Percentiles rank a stretch among this genome's conserved stretches.
These are phyloP conservation scores for Dasyprocta punctata DNA, from an alignment of 2,113 vertebrate species.

Conservation along the genomic window DNA sequence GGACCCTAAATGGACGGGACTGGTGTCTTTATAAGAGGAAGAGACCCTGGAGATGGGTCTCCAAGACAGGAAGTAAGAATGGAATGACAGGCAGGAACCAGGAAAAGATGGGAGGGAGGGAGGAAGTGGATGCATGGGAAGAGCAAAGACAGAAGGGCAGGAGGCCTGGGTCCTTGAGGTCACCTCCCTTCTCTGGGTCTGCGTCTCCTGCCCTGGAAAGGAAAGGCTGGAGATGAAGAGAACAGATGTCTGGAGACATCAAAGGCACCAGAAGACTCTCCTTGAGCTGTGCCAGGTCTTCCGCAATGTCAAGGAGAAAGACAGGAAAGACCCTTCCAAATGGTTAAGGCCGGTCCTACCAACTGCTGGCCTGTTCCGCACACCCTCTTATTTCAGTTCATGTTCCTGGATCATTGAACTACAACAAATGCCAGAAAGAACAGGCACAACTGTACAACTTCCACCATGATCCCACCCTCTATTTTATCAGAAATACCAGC, in stretches of 20 bases:
- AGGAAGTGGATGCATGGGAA: background rate
- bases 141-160: background rate
- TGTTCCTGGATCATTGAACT: background rate
- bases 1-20: background rate
- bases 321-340: background rate
- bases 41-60: background rate
- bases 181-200: background rate
- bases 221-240: background rate
- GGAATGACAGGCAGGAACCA: background rate
- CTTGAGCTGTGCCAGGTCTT: background rate
- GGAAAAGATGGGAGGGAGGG: background rate
- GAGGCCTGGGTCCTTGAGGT: background rate
- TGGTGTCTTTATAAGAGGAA: background rate
- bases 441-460: background rate
- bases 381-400: background rate
- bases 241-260: background rate
- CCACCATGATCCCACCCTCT: background rate
- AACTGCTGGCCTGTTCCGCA: background rate
- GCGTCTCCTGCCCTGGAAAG: background rate
- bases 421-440: background rate
- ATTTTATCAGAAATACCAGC: background rate
- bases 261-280: background rate
- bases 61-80: background rate
- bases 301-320: background rate
- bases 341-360: background rate